Percentiles rank a stretch among this genome's conserved stretches.
Conservation (phyloP, 2,113 vertebrate species). For the Pongo abelii region DNA sequence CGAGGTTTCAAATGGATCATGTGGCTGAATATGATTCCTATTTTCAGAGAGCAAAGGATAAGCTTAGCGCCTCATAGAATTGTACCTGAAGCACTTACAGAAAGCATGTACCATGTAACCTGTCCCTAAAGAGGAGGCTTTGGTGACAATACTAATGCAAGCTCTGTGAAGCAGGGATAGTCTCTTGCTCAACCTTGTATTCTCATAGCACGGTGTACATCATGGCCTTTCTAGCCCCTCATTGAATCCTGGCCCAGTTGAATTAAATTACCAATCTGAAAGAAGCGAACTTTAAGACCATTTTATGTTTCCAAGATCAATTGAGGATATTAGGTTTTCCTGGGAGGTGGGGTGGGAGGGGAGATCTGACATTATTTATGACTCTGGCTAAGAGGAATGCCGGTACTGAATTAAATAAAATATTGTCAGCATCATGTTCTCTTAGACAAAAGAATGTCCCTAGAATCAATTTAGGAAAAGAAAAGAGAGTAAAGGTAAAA, state of each 20-base stretch:
- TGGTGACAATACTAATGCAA: not conserved
- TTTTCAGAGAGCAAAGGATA: not conserved
- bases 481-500: not conserved
- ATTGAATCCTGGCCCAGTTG: not conserved
- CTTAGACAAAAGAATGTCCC: not conserved
- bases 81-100: not conserved
- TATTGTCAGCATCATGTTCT: not conserved
- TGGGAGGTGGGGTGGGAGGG: not conserved
- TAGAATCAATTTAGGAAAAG: not conserved
- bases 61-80: not conserved
- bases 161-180: not conserved
- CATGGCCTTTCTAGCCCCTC: not conserved
- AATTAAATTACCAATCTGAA: not conserved
- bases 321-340: not conserved
- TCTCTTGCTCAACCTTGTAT: not conserved
- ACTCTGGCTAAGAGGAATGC: not conserved
- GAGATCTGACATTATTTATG: constrained; percentile 5
- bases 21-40: not conserved
- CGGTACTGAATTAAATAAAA: not conserved
- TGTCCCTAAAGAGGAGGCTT: not conserved
- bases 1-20: not conserved
- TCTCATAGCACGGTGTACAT: no score
- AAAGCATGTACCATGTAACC: not conserved
- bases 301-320: not conserved
- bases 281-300: not conserved